Base-by-base conservation (phyloP, 1,140 invertebrate species). In the Camponotus vicinus region DNA sequence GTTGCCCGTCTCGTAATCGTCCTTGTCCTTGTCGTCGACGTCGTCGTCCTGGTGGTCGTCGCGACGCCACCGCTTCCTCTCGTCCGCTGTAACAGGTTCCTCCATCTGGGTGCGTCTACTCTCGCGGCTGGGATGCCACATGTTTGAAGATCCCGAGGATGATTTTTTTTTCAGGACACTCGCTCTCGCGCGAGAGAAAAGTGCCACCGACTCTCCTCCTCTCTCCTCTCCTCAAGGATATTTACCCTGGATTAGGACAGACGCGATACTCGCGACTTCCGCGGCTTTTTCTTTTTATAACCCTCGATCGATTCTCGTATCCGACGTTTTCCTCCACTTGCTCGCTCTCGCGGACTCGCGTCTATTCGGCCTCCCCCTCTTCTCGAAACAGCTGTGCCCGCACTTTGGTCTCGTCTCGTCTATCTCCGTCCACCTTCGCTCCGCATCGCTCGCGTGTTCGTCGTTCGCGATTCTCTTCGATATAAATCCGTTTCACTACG, bases 21-120 rank as follows among this genome's bases (percentile, higher is more conserved):
- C 59, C 32, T 82, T 2, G 34, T 57, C 34, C 37, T 40, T 27
- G 27, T 27, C 27, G 64, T 15, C 49, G 67, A 15, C 21, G 21
- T 88, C 59, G 37, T 82, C 4, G 34, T 57, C 34, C 37, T 40
- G 37, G 37, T 45, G 42, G 18, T 40, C 27, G 9, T 49, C 57
- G 40, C 4, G 13, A 15, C 57, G 37, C 37, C 42, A 57, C 32
- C 82, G 77, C 2, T 80, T 27, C 83, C 76, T 55, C 34, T 66
- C 32, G 27, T 63, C 79, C 40, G 88, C 90, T 92, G 90, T 27
- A 92, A 92, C 87, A 91, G 88, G 84, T 78, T 71, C 63, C 80
- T 86, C 89, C 59, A 69, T 88, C 67, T 93, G 90, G 86, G 71
- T 80, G 85, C 76, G 57, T 37, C 21, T 63, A 9, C 52, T 80